Conservation (phyloP, 2,888 invertebrate species). For the Agonopterix heracliana region DNA sequence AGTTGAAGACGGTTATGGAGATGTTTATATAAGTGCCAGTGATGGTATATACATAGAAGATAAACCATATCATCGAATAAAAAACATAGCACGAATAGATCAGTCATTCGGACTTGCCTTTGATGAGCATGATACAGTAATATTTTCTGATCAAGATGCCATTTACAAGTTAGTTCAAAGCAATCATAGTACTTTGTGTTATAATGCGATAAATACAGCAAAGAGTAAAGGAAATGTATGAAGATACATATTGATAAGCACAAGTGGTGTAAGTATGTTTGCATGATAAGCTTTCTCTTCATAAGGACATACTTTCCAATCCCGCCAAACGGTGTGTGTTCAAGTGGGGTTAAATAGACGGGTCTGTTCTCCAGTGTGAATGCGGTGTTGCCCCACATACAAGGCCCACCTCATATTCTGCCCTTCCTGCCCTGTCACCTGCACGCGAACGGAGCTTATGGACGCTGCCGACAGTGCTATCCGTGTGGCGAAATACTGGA, state of each 20-base stretch:
- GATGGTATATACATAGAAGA: constrained; percentile 55
- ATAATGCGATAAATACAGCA: constrained; percentile 19
- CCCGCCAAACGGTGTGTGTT: no score
- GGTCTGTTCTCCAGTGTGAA: no score
- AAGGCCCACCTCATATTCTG: no score
- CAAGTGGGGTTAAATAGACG: no score
- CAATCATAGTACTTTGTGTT: constrained; percentile 27
- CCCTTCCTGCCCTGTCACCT: no score
- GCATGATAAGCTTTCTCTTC: no score
- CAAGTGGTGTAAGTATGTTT: no score
- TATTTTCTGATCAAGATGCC: constrained; percentile 46
- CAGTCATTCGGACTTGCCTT: constrained; percentile 51
- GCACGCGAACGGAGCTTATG: no score
- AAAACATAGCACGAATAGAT: constrained; percentile 37
- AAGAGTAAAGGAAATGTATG: not conserved
- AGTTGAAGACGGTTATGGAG: constrained; percentile 51
- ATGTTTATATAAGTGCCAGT: constrained; percentile 44
- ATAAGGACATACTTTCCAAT: no score
- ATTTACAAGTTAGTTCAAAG: constrained; percentile 47
- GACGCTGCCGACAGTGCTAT: no score
- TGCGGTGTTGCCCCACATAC: no score
- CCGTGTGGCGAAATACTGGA: no score
- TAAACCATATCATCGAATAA: constrained; percentile 39
- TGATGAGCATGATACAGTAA: constrained; percentile 46
- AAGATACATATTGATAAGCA: not conserved